Base-by-base conservation (phyloP, 2,888 invertebrate species). In the Drosophila vallismaia region DNA sequence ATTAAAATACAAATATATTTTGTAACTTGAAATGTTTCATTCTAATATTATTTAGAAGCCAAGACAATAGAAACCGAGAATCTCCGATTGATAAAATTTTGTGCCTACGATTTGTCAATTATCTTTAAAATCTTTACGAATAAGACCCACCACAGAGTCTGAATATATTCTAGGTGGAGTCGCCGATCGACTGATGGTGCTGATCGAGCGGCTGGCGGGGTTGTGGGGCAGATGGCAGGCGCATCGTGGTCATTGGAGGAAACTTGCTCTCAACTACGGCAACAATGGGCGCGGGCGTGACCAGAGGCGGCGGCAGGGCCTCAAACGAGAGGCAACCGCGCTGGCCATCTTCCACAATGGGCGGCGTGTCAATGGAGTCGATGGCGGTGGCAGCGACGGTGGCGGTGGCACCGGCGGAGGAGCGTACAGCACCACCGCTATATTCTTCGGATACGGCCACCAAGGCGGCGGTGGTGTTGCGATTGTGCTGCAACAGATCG, bases 401-500 rank as follows among this genome's bases (percentile, higher is more conserved):
- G 1, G 62, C 63, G 46, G 60, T 66, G 40, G 54, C 52, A n/a
- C 49, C 66, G 26, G 36, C 50, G 44, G 38, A 33, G 28, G 45
- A 45, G 52, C 45, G 74, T 0, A 52, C 50, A 9, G 40, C 60
- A 26, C 46, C 31, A 14, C 70, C 72, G 48, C 71, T 45, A 40
- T 76, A 85, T 4, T 70, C 56, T 56, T 89, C 79, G 7, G 89
- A 77, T 48, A 90, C 86, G 19, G 90, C 90, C 28, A 91, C 88
- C 52, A 89, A 63, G 4, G 90, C 89, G 38, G 88, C 80, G n/a
- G 89, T 88, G 14, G 90, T 88, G 74, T 86, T 91, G 2, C 91
- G 90, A 88, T 90, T 91, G 64, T 90, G 90, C 66, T 91, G 90
- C 53, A 92, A 64, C 58, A 91, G 79, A 85, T 92, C 89, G 70